phyloP scores from a whole-genome alignment of 2,888 invertebrate genomes.

The Drosophila macrospina region DNA sequence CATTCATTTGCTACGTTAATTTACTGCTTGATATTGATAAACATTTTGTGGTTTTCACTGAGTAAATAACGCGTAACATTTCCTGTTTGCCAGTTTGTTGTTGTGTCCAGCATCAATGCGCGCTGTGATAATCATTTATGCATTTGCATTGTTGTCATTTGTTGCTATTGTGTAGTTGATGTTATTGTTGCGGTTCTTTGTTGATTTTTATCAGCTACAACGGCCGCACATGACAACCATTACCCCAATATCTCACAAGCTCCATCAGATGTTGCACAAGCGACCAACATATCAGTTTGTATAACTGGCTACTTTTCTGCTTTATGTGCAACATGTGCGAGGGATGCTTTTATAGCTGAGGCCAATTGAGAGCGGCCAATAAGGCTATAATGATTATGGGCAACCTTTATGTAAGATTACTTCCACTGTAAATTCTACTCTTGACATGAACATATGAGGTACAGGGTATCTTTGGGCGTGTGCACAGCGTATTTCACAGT shows the following conservation, averaged over 20 bases:
- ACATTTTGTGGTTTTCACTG: constrained; percentile 10
- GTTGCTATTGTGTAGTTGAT: constrained; percentile 40
- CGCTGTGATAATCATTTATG: constrained; percentile 53
- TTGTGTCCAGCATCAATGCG: constrained; percentile 21
- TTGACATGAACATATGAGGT: too few species aligned
- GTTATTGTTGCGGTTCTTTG: constrained; percentile 57
- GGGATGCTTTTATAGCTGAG: not conserved
- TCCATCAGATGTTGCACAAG: constrained; percentile 48
- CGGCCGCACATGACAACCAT: constrained; percentile 25
- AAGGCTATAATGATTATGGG: too few species aligned
- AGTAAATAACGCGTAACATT: constrained; percentile 16
- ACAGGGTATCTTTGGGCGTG: not conserved
- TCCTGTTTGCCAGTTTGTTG: constrained; percentile 15
- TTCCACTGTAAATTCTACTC: too few species aligned
- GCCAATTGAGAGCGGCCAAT: too few species aligned
- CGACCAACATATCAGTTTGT: constrained; percentile 2
- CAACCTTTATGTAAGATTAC: not conserved
- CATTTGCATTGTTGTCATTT: constrained; percentile 53
- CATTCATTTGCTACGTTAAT: not conserved
- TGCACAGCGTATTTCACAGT: too few species aligned
- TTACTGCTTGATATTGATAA: constrained; percentile 19
- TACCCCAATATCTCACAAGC: constrained; percentile 25
- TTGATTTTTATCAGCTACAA: constrained; percentile 61
- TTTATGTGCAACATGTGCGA: constrained; percentile 44
- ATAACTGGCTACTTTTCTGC: constrained; percentile 28